phyloP scores from a whole-genome alignment of 2,797 vertebrate species.

The Nyctibius grandis region DNA sequence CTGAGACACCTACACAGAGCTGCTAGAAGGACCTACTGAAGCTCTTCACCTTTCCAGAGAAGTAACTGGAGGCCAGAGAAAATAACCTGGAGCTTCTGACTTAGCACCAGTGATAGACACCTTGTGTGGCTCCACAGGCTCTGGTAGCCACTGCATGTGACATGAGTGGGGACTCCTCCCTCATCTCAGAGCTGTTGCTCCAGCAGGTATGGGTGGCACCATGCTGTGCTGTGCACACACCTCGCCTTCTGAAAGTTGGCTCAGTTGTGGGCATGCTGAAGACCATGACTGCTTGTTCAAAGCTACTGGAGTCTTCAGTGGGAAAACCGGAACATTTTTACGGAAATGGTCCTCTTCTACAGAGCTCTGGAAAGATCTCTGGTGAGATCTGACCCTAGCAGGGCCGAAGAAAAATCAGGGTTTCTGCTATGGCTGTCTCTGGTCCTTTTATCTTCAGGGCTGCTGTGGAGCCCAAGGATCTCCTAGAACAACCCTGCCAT shows the following conservation, averaged over 20 bases:
- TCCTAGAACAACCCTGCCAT: neutral
- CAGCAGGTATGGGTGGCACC: neutral
- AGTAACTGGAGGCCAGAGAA: neutral
- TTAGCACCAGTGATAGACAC: neutral
- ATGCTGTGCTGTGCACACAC: neutral
- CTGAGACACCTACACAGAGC: neutral
- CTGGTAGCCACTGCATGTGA: neutral
- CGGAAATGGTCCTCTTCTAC: neutral
- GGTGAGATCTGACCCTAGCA: neutral
- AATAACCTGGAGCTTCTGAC: neutral
- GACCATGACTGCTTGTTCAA: neutral
- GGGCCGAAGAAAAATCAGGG: neutral
- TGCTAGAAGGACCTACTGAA: neutral
- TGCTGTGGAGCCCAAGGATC: neutral
- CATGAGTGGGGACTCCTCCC: neutral
- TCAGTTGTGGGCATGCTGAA: neutral
- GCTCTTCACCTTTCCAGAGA: neutral
- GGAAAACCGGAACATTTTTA: neutral
- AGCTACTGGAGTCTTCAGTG: neutral
- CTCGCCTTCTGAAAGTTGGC: neutral
- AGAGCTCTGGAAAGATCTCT: neutral
- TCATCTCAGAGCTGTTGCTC: neutral
- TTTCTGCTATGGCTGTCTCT: neutral
- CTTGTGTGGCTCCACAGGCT: rapidly evolving
- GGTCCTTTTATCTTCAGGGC: neutral